phyloP scores from a whole-genome alignment of 2,797 vertebrate species.

The Apodemus agrarius region DNA sequence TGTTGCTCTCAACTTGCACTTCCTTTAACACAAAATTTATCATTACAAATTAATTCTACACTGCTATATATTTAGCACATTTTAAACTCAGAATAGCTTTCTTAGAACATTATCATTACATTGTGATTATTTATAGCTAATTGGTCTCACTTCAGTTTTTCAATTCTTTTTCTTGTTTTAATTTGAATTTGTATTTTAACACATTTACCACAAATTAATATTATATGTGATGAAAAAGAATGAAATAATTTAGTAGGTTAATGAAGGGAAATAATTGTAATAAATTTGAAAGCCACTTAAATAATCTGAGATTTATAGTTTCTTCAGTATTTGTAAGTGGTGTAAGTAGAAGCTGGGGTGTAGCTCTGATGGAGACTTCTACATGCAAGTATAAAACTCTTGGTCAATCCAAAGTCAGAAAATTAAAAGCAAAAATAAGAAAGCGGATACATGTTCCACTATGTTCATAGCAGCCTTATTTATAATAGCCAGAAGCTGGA shows the following conservation, averaged over 20 bases:
- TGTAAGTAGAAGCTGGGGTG: not conserved
- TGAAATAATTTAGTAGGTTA: not conserved
- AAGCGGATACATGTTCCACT: not conserved
- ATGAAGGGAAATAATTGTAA: not conserved
- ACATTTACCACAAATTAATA: not conserved
- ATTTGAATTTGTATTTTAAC: not conserved
- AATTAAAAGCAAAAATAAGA: not conserved
- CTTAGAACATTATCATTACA: not conserved
- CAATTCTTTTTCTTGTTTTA: not conserved
- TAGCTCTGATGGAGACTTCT: not conserved
- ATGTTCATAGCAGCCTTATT: no score
- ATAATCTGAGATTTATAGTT: not conserved
- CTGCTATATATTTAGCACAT: not conserved
- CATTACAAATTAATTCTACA: not conserved
- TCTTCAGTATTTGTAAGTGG: not conserved
- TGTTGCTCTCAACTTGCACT: not conserved
- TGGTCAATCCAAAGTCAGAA: not conserved
- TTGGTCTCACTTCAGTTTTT: not conserved
- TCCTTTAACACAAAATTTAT: conserved; percentile 4
- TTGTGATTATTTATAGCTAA: not conserved
- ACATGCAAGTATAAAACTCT: not conserved
- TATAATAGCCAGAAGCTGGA: no score
- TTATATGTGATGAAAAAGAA: not conserved
- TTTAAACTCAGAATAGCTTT: not conserved
- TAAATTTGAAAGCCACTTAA: not conserved